phyloP scores from a whole-genome alignment of 2,113 vertebrate genomes.

The Cephalopterus ornatus region DNA sequence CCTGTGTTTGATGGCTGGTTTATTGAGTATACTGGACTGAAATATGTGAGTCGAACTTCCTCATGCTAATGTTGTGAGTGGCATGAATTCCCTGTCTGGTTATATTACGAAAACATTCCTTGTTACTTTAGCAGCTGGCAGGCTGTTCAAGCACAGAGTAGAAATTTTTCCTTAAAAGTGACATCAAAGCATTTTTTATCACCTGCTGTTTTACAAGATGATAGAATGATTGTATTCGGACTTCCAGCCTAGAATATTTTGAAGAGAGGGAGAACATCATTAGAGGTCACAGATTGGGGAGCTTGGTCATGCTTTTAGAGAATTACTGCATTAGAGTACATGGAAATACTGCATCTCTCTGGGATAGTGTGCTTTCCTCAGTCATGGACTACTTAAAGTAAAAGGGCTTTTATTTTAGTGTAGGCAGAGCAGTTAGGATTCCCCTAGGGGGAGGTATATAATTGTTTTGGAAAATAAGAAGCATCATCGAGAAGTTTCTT shows the following conservation, averaged over 20 bases:
- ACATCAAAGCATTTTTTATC: slow-evolving; percentile 44
- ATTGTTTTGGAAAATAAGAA: slow-evolving; percentile 3
- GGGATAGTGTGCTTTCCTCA: background rate
- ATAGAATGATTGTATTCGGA: background rate
- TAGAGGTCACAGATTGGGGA: background rate
- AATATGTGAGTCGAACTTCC: background rate
- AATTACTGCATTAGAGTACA: background rate
- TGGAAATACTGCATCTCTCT: background rate
- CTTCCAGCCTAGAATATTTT: slow-evolving; percentile 20
- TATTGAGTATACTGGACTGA: background rate
- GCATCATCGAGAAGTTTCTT: background rate
- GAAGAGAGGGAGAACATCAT: background rate
- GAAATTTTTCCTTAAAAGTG: background rate
- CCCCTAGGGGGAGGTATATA: background rate
- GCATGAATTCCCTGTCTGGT: background rate
- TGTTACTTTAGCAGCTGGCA: background rate
- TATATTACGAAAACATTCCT: background rate
- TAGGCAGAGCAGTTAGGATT: slow-evolving; percentile 8
- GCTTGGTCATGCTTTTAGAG: background rate
- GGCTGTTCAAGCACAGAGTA: background rate
- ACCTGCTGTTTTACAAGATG: slow-evolving; percentile 1
- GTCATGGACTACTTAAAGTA: background rate
- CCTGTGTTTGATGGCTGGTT: background rate
- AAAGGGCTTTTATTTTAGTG: slow-evolving; percentile 20
- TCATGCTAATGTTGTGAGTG: background rate